Conservation (phyloP, 2,888 invertebrate genomes). For the Amphipoea lucens region DNA sequence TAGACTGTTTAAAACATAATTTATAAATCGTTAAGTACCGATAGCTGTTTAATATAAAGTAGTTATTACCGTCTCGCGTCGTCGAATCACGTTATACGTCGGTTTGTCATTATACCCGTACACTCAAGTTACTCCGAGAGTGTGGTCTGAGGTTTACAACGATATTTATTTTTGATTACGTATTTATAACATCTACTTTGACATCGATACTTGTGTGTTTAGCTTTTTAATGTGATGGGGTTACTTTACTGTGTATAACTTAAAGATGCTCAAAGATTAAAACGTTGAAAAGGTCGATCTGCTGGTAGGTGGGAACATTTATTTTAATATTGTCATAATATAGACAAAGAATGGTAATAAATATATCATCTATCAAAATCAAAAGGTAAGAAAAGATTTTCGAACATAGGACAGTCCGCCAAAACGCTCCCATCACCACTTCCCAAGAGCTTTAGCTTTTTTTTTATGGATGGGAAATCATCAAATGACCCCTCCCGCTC, state of each 20-base stretch:
- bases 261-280: slow-evolving; percentile 14
- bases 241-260: slow-evolving; percentile 18
- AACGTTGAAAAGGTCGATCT: neutral
- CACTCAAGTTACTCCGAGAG: slow-evolving; percentile 70
- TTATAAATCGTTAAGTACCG: slow-evolving; percentile 29
- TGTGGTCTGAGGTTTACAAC: slow-evolving; percentile 70
- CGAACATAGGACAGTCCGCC: neutral
- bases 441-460: neutral
- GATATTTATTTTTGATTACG: slow-evolving; percentile 77
- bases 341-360: neutral
- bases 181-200: slow-evolving; percentile 75
- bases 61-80: slow-evolving; percentile 28
- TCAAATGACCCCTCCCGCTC: no score
- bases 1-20: slow-evolving; percentile 25
- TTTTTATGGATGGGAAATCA: no score
- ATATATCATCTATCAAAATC: neutral
- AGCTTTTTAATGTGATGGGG: slow-evolving; percentile 42
- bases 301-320: neutral
- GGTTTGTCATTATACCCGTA: slow-evolving; percentile 57
- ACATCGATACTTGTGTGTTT: slow-evolving; percentile 71
- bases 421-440: neutral
- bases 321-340: neutral
- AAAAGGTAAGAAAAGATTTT: neutral
- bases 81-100: slow-evolving; percentile 33
- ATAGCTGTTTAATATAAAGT: slow-evolving; percentile 32